Base-by-base conservation (phyloP, 2,888 invertebrate genomes). In the Aphidoletes aphidimyza region DNA sequence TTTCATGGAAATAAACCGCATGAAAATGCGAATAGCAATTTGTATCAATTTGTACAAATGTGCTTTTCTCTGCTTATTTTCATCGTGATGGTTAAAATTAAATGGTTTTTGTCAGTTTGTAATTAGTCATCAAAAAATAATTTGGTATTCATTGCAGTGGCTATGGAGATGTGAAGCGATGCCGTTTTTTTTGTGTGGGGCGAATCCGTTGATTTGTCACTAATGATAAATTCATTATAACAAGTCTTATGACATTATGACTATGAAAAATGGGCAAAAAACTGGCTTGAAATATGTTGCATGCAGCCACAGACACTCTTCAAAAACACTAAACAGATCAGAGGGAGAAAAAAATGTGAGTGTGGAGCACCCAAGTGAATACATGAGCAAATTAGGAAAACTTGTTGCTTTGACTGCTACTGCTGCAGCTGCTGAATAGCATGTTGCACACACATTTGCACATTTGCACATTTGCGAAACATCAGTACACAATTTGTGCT, bases 111-210 rank as follows among this genome's bases (percentile, higher is more conserved):
- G 30, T 30, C 30, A 30, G 34, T 14, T n/a, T 14, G 34, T 69
- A 69, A 69, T 69, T 69, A 69, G 69, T 69, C 69, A 69, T 69
- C 69, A 69, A 69, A 69, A 69, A 34, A 34, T 69, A 2, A 34
- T 69, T 69, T 69, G 11, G 69, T 30, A 69, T 69, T 69, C 69
- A 69, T 69, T 69, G 34, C 30, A 17, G 34, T 69, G 69, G 30
- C 3, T 30, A n/a, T 30, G 30, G 34, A 69, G 30, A 42, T 42
- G 42, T 42, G 6, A 14, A 42, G 14, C 14, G n/a, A n/a, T n/a
- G n/a, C n/a, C 6, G 39, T 39, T 39, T 54, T 22, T 54, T 54
- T 22, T 54, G 8, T 47, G 9, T 3, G 6, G 17, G 47, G 30
- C 14, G n/a, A n/a, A 9, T 30, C 69, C 3, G 17, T 17, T 2